A percentile compares a stretch with the other conserved stretches of the same genome.
These are phyloP conservation scores for Gallinago undulata DNA, from an alignment of 2,113 vertebrate genomes.

Conservation along the genomic window DNA sequence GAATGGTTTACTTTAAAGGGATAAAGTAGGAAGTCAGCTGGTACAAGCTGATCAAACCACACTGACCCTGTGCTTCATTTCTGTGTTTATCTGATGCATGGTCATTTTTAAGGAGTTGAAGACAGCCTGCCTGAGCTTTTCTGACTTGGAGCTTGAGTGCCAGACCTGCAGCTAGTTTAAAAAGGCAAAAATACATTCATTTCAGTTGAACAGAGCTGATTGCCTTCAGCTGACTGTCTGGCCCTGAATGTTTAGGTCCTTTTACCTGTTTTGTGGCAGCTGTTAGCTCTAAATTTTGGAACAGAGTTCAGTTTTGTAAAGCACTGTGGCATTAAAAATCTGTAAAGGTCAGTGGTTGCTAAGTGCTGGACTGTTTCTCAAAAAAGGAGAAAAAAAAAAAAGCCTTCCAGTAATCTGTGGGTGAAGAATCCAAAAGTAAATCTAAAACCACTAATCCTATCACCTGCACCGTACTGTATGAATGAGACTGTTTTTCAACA, in stretches of 20 bases:
- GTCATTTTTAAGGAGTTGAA: not conserved
- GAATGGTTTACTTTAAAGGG: not conserved
- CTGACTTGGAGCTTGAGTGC: not conserved
- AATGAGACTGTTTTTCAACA: not conserved
- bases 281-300: not conserved
- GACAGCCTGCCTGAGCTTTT: not conserved
- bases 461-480: not conserved
- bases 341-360: slow-evolving; percentile 25
- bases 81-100: not conserved
- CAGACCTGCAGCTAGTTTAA: not conserved
- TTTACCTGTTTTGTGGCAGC: not conserved
- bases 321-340: not conserved
- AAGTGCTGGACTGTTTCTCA: not conserved
- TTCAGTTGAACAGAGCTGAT: not conserved
- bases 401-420: not conserved
- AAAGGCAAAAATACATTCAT: not conserved
- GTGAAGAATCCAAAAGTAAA: not conserved
- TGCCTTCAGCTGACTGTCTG: not conserved
- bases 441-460: not conserved
- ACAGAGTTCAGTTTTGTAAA: not conserved
- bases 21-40: not conserved
- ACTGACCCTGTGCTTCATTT: not conserved
- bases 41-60: not conserved
- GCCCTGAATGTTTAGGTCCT: not conserved
- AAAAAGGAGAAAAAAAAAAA: not conserved